Percentiles rank a stretch among this genome's conserved stretches.
Evolutionary conservation across 2,797 vertebrate genomes (phyloP).

Genomic region (Rhynchotus rufescens): DNA sequence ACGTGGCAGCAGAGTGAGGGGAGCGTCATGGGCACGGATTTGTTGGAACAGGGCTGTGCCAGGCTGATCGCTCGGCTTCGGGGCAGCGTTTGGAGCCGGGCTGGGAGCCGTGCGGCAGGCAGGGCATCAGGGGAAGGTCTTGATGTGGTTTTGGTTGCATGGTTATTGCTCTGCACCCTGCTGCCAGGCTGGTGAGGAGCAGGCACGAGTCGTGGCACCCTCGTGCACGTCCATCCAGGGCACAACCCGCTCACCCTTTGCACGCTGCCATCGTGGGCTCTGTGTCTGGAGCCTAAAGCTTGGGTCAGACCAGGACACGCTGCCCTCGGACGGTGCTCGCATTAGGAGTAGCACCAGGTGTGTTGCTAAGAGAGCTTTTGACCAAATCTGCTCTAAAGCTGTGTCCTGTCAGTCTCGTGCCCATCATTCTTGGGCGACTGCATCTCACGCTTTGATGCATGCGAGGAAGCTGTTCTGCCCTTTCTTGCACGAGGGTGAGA

Average conservation of each 20-base stretch:
- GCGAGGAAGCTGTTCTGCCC: not conserved
- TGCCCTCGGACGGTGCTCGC: fast-evolving
- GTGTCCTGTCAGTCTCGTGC: not conserved
- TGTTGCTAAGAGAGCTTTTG: not conserved
- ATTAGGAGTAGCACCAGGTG: not conserved
- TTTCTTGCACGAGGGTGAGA: not conserved
- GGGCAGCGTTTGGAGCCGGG: not conserved
- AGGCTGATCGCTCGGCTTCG: fast-evolving
- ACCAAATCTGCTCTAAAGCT: not conserved
- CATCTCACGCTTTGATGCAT: not conserved
- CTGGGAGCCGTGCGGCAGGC: fast-evolving
- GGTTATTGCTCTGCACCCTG: not conserved
- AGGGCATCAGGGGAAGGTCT: fast-evolving
- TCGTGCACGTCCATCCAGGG: too few species aligned
- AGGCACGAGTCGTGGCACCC: too few species aligned
- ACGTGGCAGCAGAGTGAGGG: not conserved
- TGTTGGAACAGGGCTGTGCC: not conserved
- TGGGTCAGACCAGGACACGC: not conserved
- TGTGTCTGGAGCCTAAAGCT: not conserved
- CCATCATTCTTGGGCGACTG: not conserved
- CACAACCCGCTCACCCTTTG: not conserved
- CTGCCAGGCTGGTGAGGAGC: too few species aligned
- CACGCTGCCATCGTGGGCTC: not conserved
- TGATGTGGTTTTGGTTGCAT: not conserved
- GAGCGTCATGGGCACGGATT: not conserved